phyloP scores from a whole-genome alignment of 2,888 invertebrate species.

The Perdita meconis region DNA sequence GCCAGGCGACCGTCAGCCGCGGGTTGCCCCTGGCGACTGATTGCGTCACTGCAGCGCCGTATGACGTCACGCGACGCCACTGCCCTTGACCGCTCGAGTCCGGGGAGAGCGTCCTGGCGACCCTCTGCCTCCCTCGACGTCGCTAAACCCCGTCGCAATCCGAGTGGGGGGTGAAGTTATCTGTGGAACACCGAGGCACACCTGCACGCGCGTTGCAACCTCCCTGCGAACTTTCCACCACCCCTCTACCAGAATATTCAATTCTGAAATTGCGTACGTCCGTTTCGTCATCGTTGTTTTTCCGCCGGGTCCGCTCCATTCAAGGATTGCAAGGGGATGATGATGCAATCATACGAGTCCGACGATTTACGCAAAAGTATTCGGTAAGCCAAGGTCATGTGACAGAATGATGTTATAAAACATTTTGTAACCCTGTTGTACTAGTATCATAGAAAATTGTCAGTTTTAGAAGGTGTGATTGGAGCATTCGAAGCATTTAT shows the following conservation, averaged over 20 bases:
- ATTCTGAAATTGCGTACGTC: conserved; percentile 32
- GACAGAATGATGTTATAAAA: too few relatives aligned
- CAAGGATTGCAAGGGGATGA: too few relatives aligned
- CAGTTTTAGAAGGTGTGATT: too few relatives aligned
- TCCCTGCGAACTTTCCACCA: conserved; percentile 12
- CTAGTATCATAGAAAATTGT: too few relatives aligned
- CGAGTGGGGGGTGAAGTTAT: conserved; percentile 35
- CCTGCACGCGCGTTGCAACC: conserved; percentile 26
- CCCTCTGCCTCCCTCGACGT: conserved; percentile 48
- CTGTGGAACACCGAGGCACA: conserved; percentile 32
- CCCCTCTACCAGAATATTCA: background rate
- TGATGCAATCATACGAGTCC: too few relatives aligned
- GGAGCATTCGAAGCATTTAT: too few relatives aligned
- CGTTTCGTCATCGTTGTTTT: conserved; percentile 44
- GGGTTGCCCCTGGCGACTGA: conserved; percentile 80
- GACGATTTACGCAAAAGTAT: too few relatives aligned
- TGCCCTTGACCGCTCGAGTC: conserved; percentile 81
- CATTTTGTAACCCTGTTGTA: too few relatives aligned
- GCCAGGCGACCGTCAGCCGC: conserved; percentile 76
- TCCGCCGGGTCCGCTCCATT: too few relatives aligned
- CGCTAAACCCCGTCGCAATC: conserved; percentile 30
- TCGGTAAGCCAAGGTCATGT: too few relatives aligned
- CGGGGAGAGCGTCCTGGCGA: conserved; percentile 69
- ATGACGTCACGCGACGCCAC: conserved; percentile 81
- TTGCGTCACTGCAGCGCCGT: conserved; percentile 82